These are phyloP conservation scores for Microchirus variegatus DNA, from an alignment of 2,797 vertebrate species.

Conservation along the genomic window DNA sequence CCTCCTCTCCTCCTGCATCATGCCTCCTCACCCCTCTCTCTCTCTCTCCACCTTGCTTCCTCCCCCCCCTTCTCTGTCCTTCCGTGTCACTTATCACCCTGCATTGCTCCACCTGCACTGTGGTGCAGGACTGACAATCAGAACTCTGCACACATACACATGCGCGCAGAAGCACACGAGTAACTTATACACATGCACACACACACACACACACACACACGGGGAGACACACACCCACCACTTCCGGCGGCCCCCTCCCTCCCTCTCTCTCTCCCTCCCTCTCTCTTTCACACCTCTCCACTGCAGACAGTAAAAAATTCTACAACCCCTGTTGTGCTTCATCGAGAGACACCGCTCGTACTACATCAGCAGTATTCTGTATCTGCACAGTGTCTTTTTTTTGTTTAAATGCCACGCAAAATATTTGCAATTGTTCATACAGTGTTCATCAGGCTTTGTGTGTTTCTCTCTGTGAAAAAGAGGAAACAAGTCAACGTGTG, in stretches of 20 bases:
- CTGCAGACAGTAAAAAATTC: constrained; percentile 76
- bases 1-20: constrained; percentile 68
- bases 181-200: constrained; percentile 28
- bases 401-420: constrained; percentile 1
- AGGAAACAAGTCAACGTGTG: too few species aligned
- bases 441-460: too few species aligned
- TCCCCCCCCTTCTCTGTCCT: constrained; percentile 55
- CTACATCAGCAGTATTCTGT: constrained; percentile 40
- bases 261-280: constrained; percentile 45
- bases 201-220: constrained; percentile 72
- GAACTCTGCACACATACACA: constrained; percentile 60
- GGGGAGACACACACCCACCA: constrained; percentile 73
- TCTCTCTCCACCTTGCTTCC: constrained; percentile 33
- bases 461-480: too few species aligned
- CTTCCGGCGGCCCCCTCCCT: constrained; percentile 66
- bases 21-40: constrained; percentile 49
- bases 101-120: constrained; percentile 78
- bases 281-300: constrained; percentile 59
- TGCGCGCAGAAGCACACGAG: constrained; percentile 30
- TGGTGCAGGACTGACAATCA: constrained; percentile 75
- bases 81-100: constrained; percentile 73
- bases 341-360: constrained; percentile 44
- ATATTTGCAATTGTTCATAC: background rate
- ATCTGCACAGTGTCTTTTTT: constrained; percentile 26
- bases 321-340: constrained; percentile 69